Conservation (phyloP, 2,888 invertebrate species). For the Melanargia galathea region DNA sequence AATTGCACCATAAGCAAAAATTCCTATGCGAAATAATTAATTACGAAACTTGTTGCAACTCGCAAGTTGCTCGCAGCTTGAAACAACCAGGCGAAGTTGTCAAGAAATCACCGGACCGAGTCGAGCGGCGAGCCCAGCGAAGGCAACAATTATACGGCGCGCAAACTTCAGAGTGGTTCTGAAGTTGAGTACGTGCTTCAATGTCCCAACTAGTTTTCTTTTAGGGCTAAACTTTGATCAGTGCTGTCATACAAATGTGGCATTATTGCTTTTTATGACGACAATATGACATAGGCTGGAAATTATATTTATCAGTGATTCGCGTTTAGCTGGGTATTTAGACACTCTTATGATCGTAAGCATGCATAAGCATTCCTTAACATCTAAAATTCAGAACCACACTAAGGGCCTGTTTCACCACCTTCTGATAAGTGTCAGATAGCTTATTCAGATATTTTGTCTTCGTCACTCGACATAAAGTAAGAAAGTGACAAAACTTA, state of each 20-base stretch:
- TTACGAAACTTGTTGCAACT: constrained; percentile 4
- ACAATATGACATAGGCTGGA: too few relatives aligned
- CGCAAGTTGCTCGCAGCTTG: background rate
- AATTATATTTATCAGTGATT: too few relatives aligned
- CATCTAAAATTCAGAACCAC: too few relatives aligned
- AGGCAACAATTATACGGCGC: constrained; percentile 11
- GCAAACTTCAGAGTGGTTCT: background rate
- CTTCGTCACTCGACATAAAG: too few relatives aligned
- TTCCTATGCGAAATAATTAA: background rate
- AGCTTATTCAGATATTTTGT: too few relatives aligned
- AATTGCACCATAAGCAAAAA: background rate
- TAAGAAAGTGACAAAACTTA: too few relatives aligned
- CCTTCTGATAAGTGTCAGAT: too few relatives aligned
- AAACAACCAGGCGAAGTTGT: background rate
- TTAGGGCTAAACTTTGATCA: background rate
- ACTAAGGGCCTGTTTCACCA: too few relatives aligned
- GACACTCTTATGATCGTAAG: too few relatives aligned
- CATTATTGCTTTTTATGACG: too few relatives aligned
- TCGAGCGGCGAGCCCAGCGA: background rate
- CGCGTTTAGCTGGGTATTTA: too few relatives aligned
- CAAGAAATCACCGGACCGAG: constrained; percentile 10
- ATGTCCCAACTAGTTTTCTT: background rate
- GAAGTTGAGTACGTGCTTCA: constrained; percentile 4
- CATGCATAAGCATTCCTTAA: too few relatives aligned
- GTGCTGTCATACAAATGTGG: background rate